Percentiles rank a stretch among this genome's conserved stretches.
Evolutionary conservation across 2,113 vertebrate genomes (phyloP).

Genomic region (Perccottus glenii): DNA sequence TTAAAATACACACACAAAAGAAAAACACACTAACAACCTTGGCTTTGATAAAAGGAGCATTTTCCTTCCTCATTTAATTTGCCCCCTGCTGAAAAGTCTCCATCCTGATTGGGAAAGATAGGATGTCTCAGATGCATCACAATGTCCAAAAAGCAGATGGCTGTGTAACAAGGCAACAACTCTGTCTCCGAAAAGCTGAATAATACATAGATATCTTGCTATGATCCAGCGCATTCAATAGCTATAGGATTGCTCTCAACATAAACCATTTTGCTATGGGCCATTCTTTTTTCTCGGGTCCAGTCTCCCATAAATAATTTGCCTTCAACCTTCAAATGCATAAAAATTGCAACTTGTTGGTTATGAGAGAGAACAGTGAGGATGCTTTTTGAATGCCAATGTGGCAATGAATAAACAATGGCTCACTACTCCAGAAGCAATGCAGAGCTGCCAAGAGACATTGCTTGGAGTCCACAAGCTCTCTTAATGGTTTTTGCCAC

Average conservation of each 20-base stretch:
- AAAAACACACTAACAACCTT: constrained; percentile 11
- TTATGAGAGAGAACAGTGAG: constrained; percentile 76
- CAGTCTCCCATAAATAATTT: constrained; percentile 79
- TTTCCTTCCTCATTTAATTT: constrained; percentile 49
- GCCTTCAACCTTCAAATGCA: constrained; percentile 78
- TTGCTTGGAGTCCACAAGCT: constrained; percentile 63
- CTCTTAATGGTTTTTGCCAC: constrained; percentile 71
- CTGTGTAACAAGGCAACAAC: constrained; percentile 55
- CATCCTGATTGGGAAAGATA: constrained; percentile 64
- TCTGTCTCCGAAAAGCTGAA: constrained; percentile 62
- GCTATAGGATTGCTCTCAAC: constrained; percentile 67
- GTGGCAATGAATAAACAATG: constrained; percentile 78
- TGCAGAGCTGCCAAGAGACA: constrained; percentile 73
- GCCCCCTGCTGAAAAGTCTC: constrained; percentile 58
- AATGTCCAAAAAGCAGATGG: constrained; percentile 66
- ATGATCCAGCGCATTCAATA: constrained; percentile 66
- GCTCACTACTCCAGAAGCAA: constrained; percentile 69
- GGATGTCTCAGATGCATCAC: constrained; percentile 63
- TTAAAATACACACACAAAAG: no score
- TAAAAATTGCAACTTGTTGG: constrained; percentile 80
- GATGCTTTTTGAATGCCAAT: constrained; percentile 78
- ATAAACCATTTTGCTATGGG: constrained; percentile 68
- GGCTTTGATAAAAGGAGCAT: not conserved
- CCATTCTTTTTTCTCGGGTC: constrained; percentile 63
- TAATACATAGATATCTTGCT: constrained; percentile 69